Conservation (phyloP, 2,797 vertebrate species). For the Loriculus beryllinus region DNA sequence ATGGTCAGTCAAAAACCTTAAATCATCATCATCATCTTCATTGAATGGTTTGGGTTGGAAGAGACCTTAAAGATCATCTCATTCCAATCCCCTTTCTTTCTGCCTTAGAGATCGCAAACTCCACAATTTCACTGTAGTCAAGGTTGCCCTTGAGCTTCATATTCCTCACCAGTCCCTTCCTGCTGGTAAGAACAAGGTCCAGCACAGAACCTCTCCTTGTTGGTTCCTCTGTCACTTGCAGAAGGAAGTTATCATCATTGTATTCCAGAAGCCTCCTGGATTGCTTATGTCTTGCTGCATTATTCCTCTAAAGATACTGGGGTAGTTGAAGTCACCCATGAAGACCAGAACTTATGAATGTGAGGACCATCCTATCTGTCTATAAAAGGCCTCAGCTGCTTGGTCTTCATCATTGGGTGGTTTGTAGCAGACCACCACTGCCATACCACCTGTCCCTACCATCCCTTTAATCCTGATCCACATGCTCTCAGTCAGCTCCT, state of each 20-base stretch:
- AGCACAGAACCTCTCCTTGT: background rate
- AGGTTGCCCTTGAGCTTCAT: background rate
- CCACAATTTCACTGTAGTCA: background rate
- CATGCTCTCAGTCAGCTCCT: background rate
- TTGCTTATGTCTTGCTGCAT: background rate
- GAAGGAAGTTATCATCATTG: background rate
- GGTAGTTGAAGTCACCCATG: background rate
- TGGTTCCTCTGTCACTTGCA: background rate
- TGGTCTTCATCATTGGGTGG: background rate
- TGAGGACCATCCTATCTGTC: background rate
- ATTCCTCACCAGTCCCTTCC: background rate
- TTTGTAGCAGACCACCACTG: background rate
- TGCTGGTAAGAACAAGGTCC: background rate
- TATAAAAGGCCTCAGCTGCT: background rate
- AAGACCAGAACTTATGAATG: background rate
- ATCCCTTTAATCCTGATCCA: background rate
- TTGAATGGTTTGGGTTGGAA: background rate
- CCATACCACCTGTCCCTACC: background rate
- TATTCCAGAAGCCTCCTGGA: background rate
- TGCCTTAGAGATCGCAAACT: background rate
- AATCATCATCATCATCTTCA: background rate
- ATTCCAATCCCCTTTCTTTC: background rate
- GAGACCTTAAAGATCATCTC: background rate
- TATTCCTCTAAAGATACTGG: background rate
- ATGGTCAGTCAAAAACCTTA: background rate